Base-by-base conservation (phyloP, 2,888 invertebrate species). In the Catonia carolina region DNA sequence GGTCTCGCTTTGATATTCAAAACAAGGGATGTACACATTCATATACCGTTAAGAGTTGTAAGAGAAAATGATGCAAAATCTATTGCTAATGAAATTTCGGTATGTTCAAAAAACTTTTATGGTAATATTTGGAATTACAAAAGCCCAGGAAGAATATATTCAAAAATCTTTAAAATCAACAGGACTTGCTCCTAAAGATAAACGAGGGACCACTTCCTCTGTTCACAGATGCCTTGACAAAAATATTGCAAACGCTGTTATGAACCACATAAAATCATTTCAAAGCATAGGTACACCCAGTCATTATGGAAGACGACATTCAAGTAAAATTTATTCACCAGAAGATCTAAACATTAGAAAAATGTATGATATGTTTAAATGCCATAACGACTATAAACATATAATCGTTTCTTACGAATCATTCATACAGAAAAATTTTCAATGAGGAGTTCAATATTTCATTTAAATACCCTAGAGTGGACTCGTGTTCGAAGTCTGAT, bases 401-500 rank as follows among this genome's bases (percentile, higher is more conserved):
- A 18, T 36, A n/a, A 52, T 45, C 17, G 36, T 56, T 7, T 56
- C 47, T 1, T 36, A 52, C 37, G 45, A 56, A 45, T 52, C 52
- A n/a, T n/a, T n/a, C n/a, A n/a, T n/a, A n/a, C n/a, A n/a, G n/a
- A n/a, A n/a, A n/a, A n/a, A n/a, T n/a, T 37, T 56, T 56, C 27
- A 49, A 18, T 23, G 36, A 42, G 12, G 52, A 52, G 17, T 56
- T 56, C 23, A 56, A 52, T 52, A 22, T 55, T 39, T 36, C 49
- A 27, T 55, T 55, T 31, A 48, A 37, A 23, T 56, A 56, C 20
- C 51, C 50, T 12, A 22, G 50, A 20, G 37, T 49, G 15, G 56
- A 56, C 23, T 42, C 52, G 12, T 56, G 56, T 27, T 56, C 52
- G 22, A 35, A 42, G 31, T 56, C 45, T 52, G 45, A 56, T 42